Conservation (phyloP, 2,888 invertebrate species). For the Drosophila dives region DNA sequence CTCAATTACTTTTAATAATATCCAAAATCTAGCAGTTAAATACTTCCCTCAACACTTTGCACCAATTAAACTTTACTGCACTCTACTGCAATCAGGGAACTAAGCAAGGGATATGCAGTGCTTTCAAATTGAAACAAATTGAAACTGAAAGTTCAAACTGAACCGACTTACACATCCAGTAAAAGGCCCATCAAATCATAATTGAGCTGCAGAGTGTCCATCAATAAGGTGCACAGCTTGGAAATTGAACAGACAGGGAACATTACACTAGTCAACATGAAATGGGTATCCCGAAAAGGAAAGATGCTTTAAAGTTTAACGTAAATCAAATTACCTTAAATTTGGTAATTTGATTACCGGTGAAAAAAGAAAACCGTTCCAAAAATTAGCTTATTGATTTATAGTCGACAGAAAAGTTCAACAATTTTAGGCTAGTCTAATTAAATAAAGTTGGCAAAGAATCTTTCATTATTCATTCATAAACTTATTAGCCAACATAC, state of each 20-base stretch:
- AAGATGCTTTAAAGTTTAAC: too few species aligned
- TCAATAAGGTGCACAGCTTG: conserved; percentile 39
- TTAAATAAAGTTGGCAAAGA: background rate
- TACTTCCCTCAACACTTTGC: background rate
- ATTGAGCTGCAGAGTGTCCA: conserved; percentile 51
- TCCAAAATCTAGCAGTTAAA: background rate
- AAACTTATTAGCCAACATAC: background rate
- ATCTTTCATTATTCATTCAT: background rate
- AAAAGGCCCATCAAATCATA: conserved; percentile 53
- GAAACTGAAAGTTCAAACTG: conserved; percentile 45
- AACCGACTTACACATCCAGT: conserved; percentile 15
- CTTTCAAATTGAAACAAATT: conserved; percentile 61
- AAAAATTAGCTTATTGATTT: background rate
- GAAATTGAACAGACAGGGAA: conserved; percentile 32
- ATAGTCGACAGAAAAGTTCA: background rate
- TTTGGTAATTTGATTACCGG: too few species aligned
- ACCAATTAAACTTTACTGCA: background rate
- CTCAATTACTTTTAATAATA: background rate
- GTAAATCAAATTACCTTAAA: background rate
- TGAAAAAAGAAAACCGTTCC: background rate
- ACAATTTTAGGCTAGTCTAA: background rate
- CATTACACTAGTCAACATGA: background rate
- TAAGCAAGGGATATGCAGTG: conserved; percentile 16
- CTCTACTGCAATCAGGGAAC: background rate
- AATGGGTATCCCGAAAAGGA: background rate